Conservation (phyloP, 30 jellyfish, hydroid and myxozoan species). For the Aurelia sp. region DNA sequence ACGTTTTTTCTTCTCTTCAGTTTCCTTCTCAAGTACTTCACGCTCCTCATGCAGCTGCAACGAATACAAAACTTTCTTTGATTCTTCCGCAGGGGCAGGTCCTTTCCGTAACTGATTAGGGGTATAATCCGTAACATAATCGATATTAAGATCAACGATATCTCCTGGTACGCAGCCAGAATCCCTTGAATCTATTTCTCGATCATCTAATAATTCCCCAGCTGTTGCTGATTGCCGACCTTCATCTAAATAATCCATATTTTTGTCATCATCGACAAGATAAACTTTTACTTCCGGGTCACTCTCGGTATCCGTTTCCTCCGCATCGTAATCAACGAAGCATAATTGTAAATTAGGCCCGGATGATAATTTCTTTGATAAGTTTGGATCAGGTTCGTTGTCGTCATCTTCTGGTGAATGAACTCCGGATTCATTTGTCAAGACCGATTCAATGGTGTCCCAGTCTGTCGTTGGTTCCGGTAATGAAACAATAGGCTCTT, state of each 20-base stretch:
- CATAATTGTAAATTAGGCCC: conserved; percentile 72
- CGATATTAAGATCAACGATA: conserved; percentile 73
- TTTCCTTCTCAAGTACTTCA: conserved; percentile 69
- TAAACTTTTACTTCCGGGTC: conserved; percentile 84
- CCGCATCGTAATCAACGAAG: conserved; percentile 74
- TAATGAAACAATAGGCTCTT: conserved; percentile 16
- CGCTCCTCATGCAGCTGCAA: conserved; percentile 74
- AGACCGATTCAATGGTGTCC: conserved; percentile 82
- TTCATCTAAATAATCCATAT: conserved; percentile 48
- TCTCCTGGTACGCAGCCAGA: conserved; percentile 91
- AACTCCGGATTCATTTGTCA: conserved; percentile 73
- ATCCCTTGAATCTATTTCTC: conserved; percentile 82
- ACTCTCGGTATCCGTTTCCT: conserved; percentile 69
- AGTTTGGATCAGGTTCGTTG: conserved; percentile 17
- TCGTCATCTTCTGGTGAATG: conserved; percentile 73
- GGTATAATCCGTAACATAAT: conserved; percentile 74
- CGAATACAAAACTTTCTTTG: conserved; percentile 70
- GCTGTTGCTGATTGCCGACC: not conserved
- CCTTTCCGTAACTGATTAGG: conserved; percentile 53
- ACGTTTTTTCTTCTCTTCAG: conserved; percentile 46
- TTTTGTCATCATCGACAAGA: conserved; percentile 73
- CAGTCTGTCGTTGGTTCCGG: conserved; percentile 87
- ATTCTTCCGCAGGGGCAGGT: conserved; percentile 84
- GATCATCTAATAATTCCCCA: conserved; percentile 51
- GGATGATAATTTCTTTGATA: conserved; percentile 42